A percentile compares a stretch with the other conserved stretches of the same genome.
Conservation (phyloP, 1,140 invertebrate species). For the Drosophila kikkawai region DNA sequence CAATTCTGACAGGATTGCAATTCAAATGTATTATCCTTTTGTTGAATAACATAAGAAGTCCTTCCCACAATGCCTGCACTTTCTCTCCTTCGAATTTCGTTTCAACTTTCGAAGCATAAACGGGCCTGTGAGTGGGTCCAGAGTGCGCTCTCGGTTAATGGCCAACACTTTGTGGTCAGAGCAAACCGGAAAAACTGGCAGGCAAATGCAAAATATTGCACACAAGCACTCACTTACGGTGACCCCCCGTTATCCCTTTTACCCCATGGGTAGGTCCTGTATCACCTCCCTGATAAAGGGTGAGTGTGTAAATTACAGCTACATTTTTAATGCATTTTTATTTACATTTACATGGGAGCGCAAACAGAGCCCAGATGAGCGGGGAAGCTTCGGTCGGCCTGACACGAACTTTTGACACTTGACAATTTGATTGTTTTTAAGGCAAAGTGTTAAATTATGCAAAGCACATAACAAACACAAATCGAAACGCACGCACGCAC, state of each 20-base stretch:
- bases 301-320: conserved; percentile 58
- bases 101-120: conserved; percentile 6
- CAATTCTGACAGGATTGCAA: background rate
- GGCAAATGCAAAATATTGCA: conserved; percentile 56
- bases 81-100: background rate
- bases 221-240: conserved; percentile 48
- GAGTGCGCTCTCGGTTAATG: conserved; percentile 46
- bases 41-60: background rate
- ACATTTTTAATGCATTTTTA: conserved; percentile 79
- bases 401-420: conserved; percentile 75
- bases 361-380: conserved; percentile 14
- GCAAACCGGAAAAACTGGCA: conserved; percentile 60
- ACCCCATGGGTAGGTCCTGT: background rate
- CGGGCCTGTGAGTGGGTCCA: conserved; percentile 32
- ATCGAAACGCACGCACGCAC: conserved; percentile 29
- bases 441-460: conserved; percentile 79
- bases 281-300: conserved; percentile 11
- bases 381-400: conserved; percentile 19
- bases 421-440: conserved; percentile 81
- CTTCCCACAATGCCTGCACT: background rate
- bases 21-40: background rate
- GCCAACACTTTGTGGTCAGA: conserved; percentile 78
- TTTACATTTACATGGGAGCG: conserved; percentile 58
- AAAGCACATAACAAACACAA: conserved; percentile 56
- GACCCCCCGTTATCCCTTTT: conserved; percentile 20